Evolutionary conservation across 2,888 invertebrate species (phyloP), one percentile per base, ranked within the genome.

Genomic region (Pollenia amentaria): DNA sequence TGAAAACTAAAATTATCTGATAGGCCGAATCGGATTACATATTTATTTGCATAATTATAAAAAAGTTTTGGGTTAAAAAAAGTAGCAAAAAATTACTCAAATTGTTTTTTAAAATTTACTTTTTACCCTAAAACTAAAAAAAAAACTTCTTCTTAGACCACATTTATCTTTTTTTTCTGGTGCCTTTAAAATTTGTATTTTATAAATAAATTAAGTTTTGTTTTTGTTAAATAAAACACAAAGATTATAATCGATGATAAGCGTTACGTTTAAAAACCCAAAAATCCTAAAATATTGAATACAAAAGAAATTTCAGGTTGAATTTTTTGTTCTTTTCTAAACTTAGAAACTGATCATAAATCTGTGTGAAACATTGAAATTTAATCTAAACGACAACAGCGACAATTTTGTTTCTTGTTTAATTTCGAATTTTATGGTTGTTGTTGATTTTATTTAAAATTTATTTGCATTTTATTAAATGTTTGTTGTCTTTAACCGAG

Each of bases 331-430:
- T 12, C 12, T 18, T 14, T 46, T 51, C 70, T 67, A 21, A 77
- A 81, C 77, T 77, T 78, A 62, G 75, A 42, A 67, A 69, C 16
- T 62, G 80, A 72, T 76, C 87, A 87, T 87, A 87, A 87, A 87
- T 87, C 80, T 87, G 84, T 64, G 80, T 67, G 76, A 79, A 84
- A 83, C 75, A 80, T 77, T 72, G 80, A 87, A 77, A 77, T 80
- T 79, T 87, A 80, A 87, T 87, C 80, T 84, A 87, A 80, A 84
- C 55, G 76, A 87, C 80, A 75, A 76, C 46, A 42, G 53, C 70
- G 64, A 79, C 42, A 70, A 79, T 76, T 73, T 72, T 40, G 44
- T 73, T 75, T 51, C 16, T 73, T 55, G 42, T 76, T 76, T 76
- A 62, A 62, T 78, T 70, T 53, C 1, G n/a, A 62, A n/a, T 73